phyloP scores from a whole-genome alignment of 2,797 vertebrate species.

The Eremophila alpestris region DNA sequence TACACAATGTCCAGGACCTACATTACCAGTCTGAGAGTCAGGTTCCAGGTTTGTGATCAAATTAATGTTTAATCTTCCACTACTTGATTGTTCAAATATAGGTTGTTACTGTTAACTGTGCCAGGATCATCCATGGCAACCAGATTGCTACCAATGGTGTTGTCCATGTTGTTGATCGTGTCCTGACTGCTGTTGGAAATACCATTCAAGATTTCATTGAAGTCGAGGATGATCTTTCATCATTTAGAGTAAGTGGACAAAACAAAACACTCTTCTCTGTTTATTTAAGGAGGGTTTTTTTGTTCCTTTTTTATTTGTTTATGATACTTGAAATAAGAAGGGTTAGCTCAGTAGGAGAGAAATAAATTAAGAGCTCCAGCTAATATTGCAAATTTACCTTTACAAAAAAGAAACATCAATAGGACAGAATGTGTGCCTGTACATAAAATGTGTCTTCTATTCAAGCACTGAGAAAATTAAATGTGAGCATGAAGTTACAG shows the following conservation, averaged over 20 bases:
- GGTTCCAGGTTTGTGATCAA: not conserved
- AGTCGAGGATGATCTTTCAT: conserved; percentile 86
- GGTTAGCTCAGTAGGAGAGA: not conserved
- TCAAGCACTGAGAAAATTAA: not conserved
- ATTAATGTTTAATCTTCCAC: not conserved
- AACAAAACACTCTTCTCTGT: not conserved
- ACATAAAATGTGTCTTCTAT: not conserved
- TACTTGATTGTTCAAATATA: conserved; percentile 54
- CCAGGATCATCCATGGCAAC: conserved; percentile 92
- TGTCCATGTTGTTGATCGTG: conserved; percentile 94
- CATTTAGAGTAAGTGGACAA: conserved; percentile 80
- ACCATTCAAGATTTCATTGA: conserved; percentile 89
- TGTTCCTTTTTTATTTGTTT: not conserved
- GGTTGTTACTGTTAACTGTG: conserved; percentile 98
- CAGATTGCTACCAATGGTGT: conserved; percentile 98
- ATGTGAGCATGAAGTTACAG: not conserved
- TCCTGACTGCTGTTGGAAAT: conserved; percentile 86
- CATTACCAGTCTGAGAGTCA: not conserved
- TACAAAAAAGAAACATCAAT: not conserved
- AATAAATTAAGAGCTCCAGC: not conserved
- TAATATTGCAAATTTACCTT: not conserved
- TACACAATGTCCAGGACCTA: not conserved
- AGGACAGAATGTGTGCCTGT: not conserved
- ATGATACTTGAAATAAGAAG: not conserved
- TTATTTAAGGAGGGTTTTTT: not conserved